A percentile compares a stretch with the other conserved stretches of the same genome.
Evolutionary conservation across 2,888 invertebrate species (phyloP).

Genomic region (Drosophila kokeensis): DNA sequence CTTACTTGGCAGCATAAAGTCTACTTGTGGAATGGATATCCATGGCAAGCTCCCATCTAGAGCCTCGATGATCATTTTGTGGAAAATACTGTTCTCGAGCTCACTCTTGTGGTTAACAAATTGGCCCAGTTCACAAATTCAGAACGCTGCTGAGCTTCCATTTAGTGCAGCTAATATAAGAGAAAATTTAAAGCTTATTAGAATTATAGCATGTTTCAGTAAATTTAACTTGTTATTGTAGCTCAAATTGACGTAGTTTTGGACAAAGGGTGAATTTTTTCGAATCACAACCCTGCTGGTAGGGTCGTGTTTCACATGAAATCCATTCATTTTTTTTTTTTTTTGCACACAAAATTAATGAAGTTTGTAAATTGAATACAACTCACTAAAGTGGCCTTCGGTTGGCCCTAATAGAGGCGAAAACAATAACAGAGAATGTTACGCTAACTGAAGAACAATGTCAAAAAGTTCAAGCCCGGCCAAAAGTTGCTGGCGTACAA

Average conservation of each 20-base stretch:
- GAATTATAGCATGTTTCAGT: not conserved
- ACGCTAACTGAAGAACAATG: conserved; percentile 53
- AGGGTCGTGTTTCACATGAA: conserved; percentile 10
- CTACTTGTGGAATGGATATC: conserved; percentile 25
- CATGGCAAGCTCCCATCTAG: conserved; percentile 15
- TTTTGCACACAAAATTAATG: conserved; percentile 32
- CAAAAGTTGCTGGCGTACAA: conserved; percentile 53
- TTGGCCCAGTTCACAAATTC: conserved; percentile 18
- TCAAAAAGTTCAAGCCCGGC: conserved; percentile 64
- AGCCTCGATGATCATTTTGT: conserved; percentile 28
- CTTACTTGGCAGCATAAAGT: conserved; percentile 13
- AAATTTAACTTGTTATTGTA: not conserved
- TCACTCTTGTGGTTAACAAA: conserved; percentile 24
- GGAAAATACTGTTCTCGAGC: conserved; percentile 36
- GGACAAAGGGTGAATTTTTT: not conserved
- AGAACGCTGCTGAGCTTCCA: not conserved
- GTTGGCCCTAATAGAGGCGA: conserved; percentile 23
- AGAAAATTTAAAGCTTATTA: not conserved
- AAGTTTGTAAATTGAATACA: conserved; percentile 11
- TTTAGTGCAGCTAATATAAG: conserved; percentile 18
- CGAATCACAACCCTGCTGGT: not conserved
- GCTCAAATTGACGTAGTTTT: not conserved
- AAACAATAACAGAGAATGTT: conserved; percentile 15
- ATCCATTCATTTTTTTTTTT: conserved; percentile 23
- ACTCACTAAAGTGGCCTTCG: conserved; percentile 23